Evolutionary conservation across 2,113 vertebrate genomes (phyloP).

Genomic region (Pogonocichla stellata): DNA sequence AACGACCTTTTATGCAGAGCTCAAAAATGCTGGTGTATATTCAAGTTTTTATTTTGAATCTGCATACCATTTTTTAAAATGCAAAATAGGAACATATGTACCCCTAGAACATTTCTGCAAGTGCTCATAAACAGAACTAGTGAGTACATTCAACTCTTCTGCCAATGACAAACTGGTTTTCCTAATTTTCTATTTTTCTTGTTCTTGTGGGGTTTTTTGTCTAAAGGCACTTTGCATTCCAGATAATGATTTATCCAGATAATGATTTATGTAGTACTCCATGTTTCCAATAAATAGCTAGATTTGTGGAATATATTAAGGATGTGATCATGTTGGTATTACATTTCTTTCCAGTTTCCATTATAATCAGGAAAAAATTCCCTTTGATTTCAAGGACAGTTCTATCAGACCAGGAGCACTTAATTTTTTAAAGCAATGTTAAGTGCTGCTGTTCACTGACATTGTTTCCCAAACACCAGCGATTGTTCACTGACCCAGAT

Average conservation of each 20-base stretch:
- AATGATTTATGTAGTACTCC: neutral
- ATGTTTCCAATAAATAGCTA: neutral
- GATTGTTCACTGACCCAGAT: conserved; percentile 65
- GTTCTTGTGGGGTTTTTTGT: neutral
- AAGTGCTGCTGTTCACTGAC: conserved; percentile 27
- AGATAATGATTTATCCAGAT: neutral
- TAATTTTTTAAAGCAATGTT: conserved; percentile 26
- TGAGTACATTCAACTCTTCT: neutral
- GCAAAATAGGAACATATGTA: neutral
- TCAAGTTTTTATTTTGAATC: neutral
- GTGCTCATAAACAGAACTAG: neutral
- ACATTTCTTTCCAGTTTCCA: neutral
- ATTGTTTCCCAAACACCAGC: conserved; percentile 44
- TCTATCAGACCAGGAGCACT: neutral
- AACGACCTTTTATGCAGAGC: neutral
- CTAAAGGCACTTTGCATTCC: neutral
- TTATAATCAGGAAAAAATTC: neutral
- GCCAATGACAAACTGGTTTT: neutral
- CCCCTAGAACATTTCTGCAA: neutral
- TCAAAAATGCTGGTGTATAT: neutral
- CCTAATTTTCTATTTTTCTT: neutral
- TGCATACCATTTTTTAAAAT: neutral
- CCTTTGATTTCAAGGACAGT: neutral
- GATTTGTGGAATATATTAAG: neutral
- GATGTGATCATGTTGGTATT: neutral